phyloP scores from a whole-genome alignment of 2,888 invertebrate species.

The Diachrysia chrysitis region DNA sequence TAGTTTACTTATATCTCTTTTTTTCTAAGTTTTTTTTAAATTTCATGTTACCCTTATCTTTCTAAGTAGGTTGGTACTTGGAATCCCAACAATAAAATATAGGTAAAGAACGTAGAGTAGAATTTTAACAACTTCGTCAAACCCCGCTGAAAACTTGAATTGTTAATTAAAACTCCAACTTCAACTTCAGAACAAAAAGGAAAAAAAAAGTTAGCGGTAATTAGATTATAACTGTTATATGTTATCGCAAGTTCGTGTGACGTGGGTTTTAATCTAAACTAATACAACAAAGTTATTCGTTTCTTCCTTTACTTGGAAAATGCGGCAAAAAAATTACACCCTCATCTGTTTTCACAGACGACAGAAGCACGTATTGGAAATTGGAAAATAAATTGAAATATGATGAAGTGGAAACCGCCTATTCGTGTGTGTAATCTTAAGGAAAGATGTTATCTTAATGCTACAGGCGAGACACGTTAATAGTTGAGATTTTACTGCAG shows the following conservation, averaged over 20 bases:
- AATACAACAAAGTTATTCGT: slow-evolving; percentile 23
- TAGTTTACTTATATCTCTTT: not conserved
- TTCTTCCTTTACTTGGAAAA: slow-evolving; percentile 11
- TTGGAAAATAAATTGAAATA: slow-evolving; percentile 44
- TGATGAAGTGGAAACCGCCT: slow-evolving; percentile 15
- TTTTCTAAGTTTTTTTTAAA: not conserved
- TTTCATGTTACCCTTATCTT: not conserved
- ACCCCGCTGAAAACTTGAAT: slow-evolving; percentile 13
- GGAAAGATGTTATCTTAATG: not conserved
- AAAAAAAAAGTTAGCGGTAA: slow-evolving; percentile 28
- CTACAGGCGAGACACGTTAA: not conserved
- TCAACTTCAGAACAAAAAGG: slow-evolving; percentile 18
- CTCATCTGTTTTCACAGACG: slow-evolving; percentile 32
- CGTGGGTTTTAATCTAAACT: slow-evolving; percentile 40
- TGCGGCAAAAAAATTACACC: slow-evolving; percentile 16
- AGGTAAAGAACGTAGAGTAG: no score
- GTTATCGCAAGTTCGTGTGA: slow-evolving; percentile 22
- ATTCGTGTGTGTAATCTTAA: not conserved
- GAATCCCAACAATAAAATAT: not conserved
- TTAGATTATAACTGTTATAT: slow-evolving; percentile 40
- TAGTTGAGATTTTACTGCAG: not conserved
- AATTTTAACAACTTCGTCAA: slow-evolving; percentile 1
- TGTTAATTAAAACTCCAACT: slow-evolving; percentile 21
- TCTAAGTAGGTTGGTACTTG: not conserved
- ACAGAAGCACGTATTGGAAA: slow-evolving; percentile 20